Percentiles rank a stretch among this genome's conserved stretches.
Evolutionary conservation across 2,888 invertebrate species (phyloP).

Genomic region (Callosobruchus maculatus): DNA sequence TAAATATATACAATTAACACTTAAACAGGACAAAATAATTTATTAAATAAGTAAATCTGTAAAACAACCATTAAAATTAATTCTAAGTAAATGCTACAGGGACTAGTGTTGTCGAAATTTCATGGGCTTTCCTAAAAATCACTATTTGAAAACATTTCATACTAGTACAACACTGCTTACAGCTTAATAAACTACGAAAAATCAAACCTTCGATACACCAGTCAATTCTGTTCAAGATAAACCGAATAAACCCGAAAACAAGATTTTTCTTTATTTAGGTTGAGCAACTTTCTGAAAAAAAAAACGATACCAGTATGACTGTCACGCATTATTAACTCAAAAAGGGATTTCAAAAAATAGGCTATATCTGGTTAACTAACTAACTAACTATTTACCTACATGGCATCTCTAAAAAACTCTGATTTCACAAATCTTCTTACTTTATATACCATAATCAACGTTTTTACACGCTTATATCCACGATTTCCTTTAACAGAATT

Average conservation of each 20-base stretch:
- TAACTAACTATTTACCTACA: too few relatives aligned
- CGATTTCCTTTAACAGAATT: conserved; percentile 31
- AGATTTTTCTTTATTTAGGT: too few relatives aligned
- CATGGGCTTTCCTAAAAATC: not conserved
- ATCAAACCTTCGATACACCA: not conserved
- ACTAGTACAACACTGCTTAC: not conserved
- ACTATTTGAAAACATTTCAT: not conserved
- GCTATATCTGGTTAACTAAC: too few relatives aligned
- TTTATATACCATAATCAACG: too few relatives aligned
- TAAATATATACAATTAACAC: not conserved
- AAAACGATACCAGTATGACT: too few relatives aligned
- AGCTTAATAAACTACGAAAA: not conserved
- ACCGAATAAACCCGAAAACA: too few relatives aligned
- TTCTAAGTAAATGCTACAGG: not conserved
- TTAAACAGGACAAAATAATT: not conserved
- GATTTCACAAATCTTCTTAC: too few relatives aligned
- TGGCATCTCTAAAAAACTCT: too few relatives aligned
- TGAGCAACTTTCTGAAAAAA: too few relatives aligned
- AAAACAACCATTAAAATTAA: not conserved
- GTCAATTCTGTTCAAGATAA: not conserved
- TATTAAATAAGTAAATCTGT: not conserved
- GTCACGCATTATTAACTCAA: too few relatives aligned
- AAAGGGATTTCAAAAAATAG: too few relatives aligned
- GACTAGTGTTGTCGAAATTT: not conserved
- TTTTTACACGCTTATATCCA: too few relatives aligned